Evolutionary conservation across 2,113 vertebrate species (phyloP).

Genomic region (Arizona elegans): DNA sequence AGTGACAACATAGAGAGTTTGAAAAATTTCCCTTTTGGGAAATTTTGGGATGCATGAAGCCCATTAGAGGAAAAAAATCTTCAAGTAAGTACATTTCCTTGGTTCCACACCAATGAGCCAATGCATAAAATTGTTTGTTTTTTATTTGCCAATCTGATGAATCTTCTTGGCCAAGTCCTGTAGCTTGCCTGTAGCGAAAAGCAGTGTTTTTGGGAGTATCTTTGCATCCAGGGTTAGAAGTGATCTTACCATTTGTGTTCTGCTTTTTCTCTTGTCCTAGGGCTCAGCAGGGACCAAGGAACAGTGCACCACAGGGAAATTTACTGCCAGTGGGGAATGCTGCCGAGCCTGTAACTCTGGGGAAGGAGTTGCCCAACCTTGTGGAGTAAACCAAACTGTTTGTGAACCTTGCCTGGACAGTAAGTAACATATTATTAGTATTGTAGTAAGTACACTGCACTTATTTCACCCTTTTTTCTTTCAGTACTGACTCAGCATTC

Average conservation of each 20-base stretch:
- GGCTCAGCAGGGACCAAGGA: slow-evolving; percentile 40
- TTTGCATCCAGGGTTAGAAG: background rate
- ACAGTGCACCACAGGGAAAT: slow-evolving; percentile 69
- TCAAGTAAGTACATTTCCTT: background rate
- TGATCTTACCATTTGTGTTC: background rate
- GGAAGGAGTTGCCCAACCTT: slow-evolving; percentile 82
- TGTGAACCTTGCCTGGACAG: slow-evolving; percentile 93
- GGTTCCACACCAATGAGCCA: background rate
- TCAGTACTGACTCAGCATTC: background rate
- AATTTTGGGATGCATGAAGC: background rate
- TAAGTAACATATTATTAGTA: slow-evolving; percentile 73
- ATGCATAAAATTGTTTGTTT: background rate
- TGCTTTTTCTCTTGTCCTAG: slow-evolving; percentile 17
- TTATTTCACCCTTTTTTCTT: background rate
- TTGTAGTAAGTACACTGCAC: background rate
- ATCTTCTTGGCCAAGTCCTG: background rate
- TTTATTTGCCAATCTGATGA: background rate
- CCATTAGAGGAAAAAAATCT: background rate
- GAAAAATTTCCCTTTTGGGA: background rate
- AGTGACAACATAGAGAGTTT: background rate
- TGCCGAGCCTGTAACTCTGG: slow-evolving; percentile 87
- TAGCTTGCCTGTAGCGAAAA: background rate
- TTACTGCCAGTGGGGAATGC: slow-evolving; percentile 80
- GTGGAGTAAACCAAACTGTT: slow-evolving; percentile 82
- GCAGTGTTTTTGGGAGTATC: background rate